Base-by-base conservation (phyloP, 2,797 vertebrate genomes). In the Sebastes elongatus region DNA sequence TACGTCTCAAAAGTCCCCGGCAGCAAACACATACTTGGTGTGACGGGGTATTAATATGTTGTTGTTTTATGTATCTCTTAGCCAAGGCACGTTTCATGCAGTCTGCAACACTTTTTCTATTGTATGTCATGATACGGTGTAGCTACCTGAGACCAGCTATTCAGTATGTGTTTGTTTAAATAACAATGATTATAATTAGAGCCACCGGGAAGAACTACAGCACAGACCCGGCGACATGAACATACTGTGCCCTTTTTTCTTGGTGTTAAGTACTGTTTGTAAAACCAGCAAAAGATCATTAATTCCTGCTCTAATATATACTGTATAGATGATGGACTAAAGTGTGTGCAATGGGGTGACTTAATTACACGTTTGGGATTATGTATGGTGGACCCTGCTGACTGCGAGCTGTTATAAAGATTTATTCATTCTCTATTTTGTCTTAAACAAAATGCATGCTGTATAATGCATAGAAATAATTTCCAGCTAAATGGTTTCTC, bases 31-130 rank as follows among this genome's bases (percentile, higher is more conserved):
- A 78, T 87, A 85, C 80, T 81, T 73, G 76, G 72, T 88, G 91
- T 88, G 74, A 86, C 78, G 68, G 79, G 88, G 52, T 90, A 80
- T 89, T 84, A 76, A 76, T 8, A 79, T 83, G 82, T 90, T 89
- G 84, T 72, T 84, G 88, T 93, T 93, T 88, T 84, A 90, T 93
- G 91, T 92, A 90, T 90, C 89, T 85, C 81, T 91, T 93, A 92
- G 94, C 92, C 92, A 95, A 91, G 92, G 92, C 94, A 93, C 81
- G 89, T 93, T 92, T 92, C 76, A 88, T 62, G 76, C 77, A 91
- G 91, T 91, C 83, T 87, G 75, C 82, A 74, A 85, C 83, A 86
- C 76, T 74, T 91, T 94, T 94, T 90, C 68, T 91, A 92, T 82
- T 77, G 73, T 92, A 74, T 63, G 77, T 89, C 78, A 91, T 82